A percentile compares a stretch with the other conserved stretches of the same genome.
phyloP scores from a whole-genome alignment of 2,797 vertebrate genomes.

The Myotis planiceps region DNA sequence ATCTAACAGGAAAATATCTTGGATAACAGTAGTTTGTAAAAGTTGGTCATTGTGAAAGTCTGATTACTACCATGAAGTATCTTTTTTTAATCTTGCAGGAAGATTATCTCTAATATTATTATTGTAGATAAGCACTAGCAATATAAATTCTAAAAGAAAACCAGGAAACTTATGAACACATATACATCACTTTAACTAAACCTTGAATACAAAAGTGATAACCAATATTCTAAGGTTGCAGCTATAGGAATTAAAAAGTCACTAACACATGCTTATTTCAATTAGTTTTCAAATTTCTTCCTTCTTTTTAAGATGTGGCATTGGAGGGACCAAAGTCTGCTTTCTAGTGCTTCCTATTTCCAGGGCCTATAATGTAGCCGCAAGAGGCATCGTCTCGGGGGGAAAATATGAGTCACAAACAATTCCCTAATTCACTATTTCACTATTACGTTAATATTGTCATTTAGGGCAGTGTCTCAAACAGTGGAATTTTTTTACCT shows the following conservation, averaged over 20 bases:
- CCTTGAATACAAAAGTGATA: neutral
- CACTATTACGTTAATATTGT: neutral
- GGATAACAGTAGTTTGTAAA: neutral
- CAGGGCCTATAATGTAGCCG: neutral
- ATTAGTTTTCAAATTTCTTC: neutral
- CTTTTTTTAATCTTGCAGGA: neutral
- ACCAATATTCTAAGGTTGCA: neutral
- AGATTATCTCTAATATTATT: neutral
- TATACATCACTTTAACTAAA: neutral
- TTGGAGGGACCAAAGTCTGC: neutral
- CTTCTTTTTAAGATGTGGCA: neutral
- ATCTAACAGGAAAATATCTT: neutral
- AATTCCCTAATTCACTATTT: neutral
- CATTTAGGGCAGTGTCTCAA: neutral
- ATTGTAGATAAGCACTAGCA: neutral
- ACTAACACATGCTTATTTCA: neutral
- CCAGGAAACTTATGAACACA: neutral
- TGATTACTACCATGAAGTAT: neutral
- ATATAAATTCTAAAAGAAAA: neutral
- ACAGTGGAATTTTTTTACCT: neutral
- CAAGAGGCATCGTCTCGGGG: neutral
- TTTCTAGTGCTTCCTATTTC: neutral
- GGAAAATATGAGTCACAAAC: neutral
- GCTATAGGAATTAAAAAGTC: neutral
- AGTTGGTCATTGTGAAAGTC: neutral